Base-by-base conservation (phyloP, 2,113 vertebrate species). In the Myxocyprinus asiaticus region DNA sequence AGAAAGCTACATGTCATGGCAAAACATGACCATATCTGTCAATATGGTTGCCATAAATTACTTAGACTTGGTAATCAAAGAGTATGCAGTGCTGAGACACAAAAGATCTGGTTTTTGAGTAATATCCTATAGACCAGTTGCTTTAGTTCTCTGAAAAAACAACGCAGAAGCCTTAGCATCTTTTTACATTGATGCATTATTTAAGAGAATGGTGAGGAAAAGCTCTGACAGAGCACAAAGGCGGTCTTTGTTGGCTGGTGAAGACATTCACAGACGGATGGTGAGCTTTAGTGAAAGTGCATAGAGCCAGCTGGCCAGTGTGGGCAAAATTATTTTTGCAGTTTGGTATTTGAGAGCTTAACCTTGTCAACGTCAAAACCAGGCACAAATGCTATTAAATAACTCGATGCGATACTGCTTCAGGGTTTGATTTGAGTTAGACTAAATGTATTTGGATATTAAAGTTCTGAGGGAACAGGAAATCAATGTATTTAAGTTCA, bases 141-240 rank as follows among this genome's bases (percentile, higher is more conserved):
- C 67, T 75, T 83, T 79, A 77, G 68, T 50, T 17, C 12, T 56
- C 48, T 74, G 79, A 66, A 76, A 77, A 64, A 84, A 84, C 82
- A 84, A 81, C 62, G 50, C 12, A 17, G 51, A 59, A 47, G 55
- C 43, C 55, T 12, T 15, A 11, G 78, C 44, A 72, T 63, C 56
- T 78, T 66, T 83, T 79, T 76, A 47, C 78, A 84, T 53, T 61
- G 56, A 82, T 87, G 53, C 78, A 85, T 83, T 83, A 88, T 83
- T 87, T 79, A 88, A 66, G 81, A 86, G 83, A 9, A 53, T 62
- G 66, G 6, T 79, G 1, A 62, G 59, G 80, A 74, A 78, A 72
- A 56, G 50, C 62, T 61, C 17, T 43, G 76, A 72, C 2, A 15
- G 3, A 61, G 53, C 5, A 61, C 61, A 69, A 72, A 59, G 70